Evolutionary conservation across 2,888 invertebrate species (phyloP).

Genomic region (Acanthopleura granulata): DNA sequence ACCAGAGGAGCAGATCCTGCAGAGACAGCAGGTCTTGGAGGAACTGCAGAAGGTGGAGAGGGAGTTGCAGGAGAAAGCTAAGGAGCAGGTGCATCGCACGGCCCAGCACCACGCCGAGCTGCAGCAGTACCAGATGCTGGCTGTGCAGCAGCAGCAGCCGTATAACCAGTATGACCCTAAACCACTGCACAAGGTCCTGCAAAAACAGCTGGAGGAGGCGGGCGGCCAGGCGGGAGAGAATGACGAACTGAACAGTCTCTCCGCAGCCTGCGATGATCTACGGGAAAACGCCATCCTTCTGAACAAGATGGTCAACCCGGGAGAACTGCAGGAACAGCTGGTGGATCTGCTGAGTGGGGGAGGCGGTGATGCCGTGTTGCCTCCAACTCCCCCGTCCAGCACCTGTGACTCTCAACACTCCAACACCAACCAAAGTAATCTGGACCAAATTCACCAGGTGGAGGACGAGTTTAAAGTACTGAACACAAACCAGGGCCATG

Average conservation of each 20-base stretch:
- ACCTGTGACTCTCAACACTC: background rate
- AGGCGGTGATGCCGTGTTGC: background rate
- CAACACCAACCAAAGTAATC: background rate
- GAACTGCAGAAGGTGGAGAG: constrained; percentile 80
- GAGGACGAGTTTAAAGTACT: background rate
- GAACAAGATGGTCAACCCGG: background rate
- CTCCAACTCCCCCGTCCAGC: background rate
- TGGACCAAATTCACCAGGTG: background rate
- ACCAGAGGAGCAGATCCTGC: constrained; percentile 76
- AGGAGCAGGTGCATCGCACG: constrained; percentile 57
- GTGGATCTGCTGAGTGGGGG: background rate
- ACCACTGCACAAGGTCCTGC: constrained; percentile 38
- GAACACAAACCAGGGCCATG: background rate
- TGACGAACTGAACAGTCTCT: background rate
- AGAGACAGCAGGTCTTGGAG: constrained; percentile 79
- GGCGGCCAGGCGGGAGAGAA: background rate
- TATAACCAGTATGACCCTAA: constrained; percentile 36
- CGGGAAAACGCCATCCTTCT: background rate
- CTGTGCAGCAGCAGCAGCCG: constrained; percentile 41
- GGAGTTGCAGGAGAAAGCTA: constrained; percentile 76
- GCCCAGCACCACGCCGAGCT: constrained; percentile 40
- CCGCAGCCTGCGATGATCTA: background rate
- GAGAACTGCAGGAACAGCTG: constrained; percentile 12
- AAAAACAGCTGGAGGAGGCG: constrained; percentile 42
- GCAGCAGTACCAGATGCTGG: constrained; percentile 41